Evolutionary conservation across 2,113 vertebrate species (phyloP), one percentile per base, ranked within the genome.

Genomic region (Opisthocomus hoazin): DNA sequence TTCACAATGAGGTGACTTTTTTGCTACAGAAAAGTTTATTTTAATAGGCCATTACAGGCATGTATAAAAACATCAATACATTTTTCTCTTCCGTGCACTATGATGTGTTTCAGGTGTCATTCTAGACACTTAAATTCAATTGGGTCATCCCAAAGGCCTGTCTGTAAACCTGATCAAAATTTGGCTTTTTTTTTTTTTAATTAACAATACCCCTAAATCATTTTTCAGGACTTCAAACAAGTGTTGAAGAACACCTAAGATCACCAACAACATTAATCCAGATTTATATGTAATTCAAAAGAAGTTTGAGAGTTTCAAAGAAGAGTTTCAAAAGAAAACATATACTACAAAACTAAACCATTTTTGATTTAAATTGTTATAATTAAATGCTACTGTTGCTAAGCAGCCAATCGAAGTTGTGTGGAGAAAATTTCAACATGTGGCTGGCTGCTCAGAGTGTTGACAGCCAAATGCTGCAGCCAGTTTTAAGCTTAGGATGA

Each of bases 381-480:
- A 51, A 88, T 76, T 79, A 76, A 85, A 79, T 41, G 34, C 30
- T 86, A 91, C 0, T 3, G 73, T 89, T 96, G 83, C 75, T 95
- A 97, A 94, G 65, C 30, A 85, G 93, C 80, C 90, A 97, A 76
- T 14, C 93, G 85, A 94, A 97, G 83, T 45, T 57, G 17, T 46
- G 70, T 74, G 48, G 75, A 92, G 63, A 97, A 93, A 87, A 93
- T 90, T 54, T 94, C 94, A 96, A 57, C 73, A 88, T 36, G 65
- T 91, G 87, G 76, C 79, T 93, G 77, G 15, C 50, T 88, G 45
- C 71, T 80, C 45, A 24, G 11, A 64, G 69, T 68, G 61, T 46
- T 85, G 93, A 95, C 84, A 86, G 91, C 50, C 15, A 2, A 95
- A 91, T 69, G 41, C 60, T 89, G 61, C 48, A 60, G 46, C 36